Base-by-base conservation (phyloP, 64 coral and sea anemone genomes). In the Porites australiensis region DNA sequence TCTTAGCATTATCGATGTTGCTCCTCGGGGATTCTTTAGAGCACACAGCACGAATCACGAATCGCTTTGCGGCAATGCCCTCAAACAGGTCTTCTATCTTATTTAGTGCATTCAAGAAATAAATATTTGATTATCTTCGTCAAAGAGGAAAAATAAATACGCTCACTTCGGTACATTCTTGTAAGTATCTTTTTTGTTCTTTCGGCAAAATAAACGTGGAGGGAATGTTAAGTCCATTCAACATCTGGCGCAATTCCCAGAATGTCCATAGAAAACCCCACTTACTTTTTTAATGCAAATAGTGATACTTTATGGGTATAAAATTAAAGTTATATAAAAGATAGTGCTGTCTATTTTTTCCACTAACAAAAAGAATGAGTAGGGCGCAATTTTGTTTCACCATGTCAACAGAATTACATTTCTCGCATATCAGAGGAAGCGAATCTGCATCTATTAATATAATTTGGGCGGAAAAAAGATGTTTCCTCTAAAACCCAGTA, bases 51-150 rank as follows among this genome's bases (percentile, higher is more conserved):
- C 63, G 44, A 68, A 44, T 12, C 23, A 44, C 14, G 21, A 81
- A 62, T 62, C 55, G 7, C 22, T 81, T 84, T 84, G 81, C 18
- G 81, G 81, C 18, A 64, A 67, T 67, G 44, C 62, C 63, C 47
- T 68, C 63, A 68, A 84, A 68, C 81, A 45, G 81, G 61, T 84
- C 45, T 84, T 16, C 16, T 68, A 68, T 11, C 81, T 84, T 84
- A 84, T 84, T 69, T 58, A 48, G 60, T 60, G 58, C 79, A 46
- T 6, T 46, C 37, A 57, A 12, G 46, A 60, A 84, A 84, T 84
- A 84, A 84, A 84, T 84, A 69, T 84, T 84, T 84, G 69, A 84
- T 84, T 22, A 67, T 13, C 18, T 84, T 84, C 81, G 81, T 52
- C 19, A 84, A 68, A 62, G 59, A 84, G 18, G 65, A 82, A 63